These are phyloP conservation scores for Paracentrotus lividus DNA, from an alignment of 53 echinoderm and acorn worm species.

Conservation along the genomic window DNA sequence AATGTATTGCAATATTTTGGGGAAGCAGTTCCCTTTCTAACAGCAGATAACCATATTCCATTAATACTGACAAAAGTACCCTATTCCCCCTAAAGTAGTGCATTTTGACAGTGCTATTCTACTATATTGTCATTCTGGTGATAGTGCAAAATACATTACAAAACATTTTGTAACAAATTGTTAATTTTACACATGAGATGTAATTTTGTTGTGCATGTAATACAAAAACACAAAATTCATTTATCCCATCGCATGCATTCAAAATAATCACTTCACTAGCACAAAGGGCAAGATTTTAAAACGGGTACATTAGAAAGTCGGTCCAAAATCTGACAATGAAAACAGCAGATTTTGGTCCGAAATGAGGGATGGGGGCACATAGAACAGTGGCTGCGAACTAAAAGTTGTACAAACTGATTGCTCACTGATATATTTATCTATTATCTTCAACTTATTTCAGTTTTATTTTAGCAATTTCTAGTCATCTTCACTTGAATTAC, in stretches of 20 bases:
- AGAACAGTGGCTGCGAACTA: too few species aligned
- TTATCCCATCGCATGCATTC: not conserved
- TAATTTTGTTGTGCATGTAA: not conserved
- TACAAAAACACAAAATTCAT: not conserved
- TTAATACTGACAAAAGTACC: constrained; percentile 32
- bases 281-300: not conserved
- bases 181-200: not conserved
- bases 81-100: not conserved
- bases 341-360: too few species aligned
- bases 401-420: too few species aligned
- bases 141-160: not conserved
- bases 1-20: constrained; percentile 24
- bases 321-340: not conserved
- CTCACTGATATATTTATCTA: not conserved
- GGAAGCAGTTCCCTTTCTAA: not conserved
- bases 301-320: not conserved
- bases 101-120: not conserved
- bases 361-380: too few species aligned
- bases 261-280: not conserved
- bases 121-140: not conserved
- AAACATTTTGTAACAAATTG: not conserved
- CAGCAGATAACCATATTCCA: not conserved
- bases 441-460: not conserved
- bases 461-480: not conserved
- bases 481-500: not conserved